Conservation (phyloP, 2,888 invertebrate genomes). For the Diadromus collaris region DNA sequence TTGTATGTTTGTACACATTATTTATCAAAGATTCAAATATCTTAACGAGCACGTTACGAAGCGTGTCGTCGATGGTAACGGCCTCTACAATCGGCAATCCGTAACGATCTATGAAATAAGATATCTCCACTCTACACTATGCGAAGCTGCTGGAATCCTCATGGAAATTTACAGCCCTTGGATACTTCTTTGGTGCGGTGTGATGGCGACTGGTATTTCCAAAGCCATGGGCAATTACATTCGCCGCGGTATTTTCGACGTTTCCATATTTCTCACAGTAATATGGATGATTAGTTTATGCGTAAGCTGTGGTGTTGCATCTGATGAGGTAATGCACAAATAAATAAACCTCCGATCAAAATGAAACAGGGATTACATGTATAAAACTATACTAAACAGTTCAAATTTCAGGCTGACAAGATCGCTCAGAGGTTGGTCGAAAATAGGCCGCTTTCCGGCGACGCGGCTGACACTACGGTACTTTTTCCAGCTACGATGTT, state of each 20-base stretch:
- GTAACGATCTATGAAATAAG: slow-evolving; percentile 36
- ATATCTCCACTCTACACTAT: slow-evolving; percentile 40
- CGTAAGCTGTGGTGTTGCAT: slow-evolving; percentile 26
- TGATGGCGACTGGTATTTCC: background rate
- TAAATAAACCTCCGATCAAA: background rate
- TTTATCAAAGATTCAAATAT: slow-evolving; percentile 37
- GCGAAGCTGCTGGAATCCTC: slow-evolving; percentile 20
- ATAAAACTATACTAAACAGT: background rate
- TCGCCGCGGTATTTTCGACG: background rate
- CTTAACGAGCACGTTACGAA: slow-evolving; percentile 24
- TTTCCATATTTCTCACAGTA: background rate
- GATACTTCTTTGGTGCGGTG: slow-evolving; percentile 31
- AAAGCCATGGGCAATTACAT: background rate
- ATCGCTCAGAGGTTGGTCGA: slow-evolving; percentile 10
- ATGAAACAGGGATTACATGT: background rate
- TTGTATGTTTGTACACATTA: slow-evolving; percentile 26
- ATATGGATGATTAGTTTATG: slow-evolving; percentile 33
- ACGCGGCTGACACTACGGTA: slow-evolving; percentile 43
- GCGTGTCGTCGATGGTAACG: background rate
- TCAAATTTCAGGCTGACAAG: slow-evolving; percentile 33
- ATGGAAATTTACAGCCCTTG: slow-evolving; percentile 35
- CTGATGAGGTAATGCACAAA: slow-evolving; percentile 15
- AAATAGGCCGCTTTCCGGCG: background rate
- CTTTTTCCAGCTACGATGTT: background rate
- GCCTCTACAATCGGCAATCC: slow-evolving; percentile 4